Conservation (phyloP, 2,888 invertebrate genomes). For the Ormyrus nitidulus region DNA sequence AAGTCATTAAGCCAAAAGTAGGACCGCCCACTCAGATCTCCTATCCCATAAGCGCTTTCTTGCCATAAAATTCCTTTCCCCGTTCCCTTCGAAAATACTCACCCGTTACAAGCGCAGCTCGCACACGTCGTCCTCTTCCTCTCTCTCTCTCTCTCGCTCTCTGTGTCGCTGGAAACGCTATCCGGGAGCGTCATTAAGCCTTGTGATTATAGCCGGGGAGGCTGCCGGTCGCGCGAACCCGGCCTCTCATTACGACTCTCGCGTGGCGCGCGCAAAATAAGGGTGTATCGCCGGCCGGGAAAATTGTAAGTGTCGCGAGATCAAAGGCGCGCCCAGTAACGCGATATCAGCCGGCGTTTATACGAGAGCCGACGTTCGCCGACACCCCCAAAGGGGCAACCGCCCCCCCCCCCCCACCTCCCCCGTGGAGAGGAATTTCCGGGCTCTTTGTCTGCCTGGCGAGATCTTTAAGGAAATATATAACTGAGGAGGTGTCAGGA, state of each 20-base stretch:
- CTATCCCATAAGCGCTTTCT: too few relatives aligned
- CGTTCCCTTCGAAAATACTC: not conserved
- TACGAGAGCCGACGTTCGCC: conserved; percentile 51
- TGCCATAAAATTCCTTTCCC: too few relatives aligned
- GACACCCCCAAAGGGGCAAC: not conserved
- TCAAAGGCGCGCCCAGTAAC: conserved; percentile 74
- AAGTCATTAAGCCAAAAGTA: too few relatives aligned
- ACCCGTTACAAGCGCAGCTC: conserved; percentile 3
- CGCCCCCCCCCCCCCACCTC: not conserved
- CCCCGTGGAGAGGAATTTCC: not conserved
- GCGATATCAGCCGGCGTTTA: conserved; percentile 68
- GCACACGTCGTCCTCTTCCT: not conserved
- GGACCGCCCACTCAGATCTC: too few relatives aligned
- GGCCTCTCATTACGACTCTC: conserved; percentile 73
- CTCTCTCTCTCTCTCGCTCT: too few relatives aligned
- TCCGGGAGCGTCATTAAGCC: conserved; percentile 63
- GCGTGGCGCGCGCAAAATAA: conserved; percentile 73
- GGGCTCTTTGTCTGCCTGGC: not conserved
- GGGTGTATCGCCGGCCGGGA: conserved; percentile 74
- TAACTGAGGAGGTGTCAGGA: conserved; percentile 65
- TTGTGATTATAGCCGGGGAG: conserved; percentile 69
- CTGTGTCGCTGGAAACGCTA: conserved; percentile 11
- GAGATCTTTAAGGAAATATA: conserved; percentile 61
- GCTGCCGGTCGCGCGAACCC: conserved; percentile 58
- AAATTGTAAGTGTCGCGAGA: conserved; percentile 76